Evolutionary conservation across 2,113 vertebrate species (phyloP).

Genomic region (Bubalus kerabau): DNA sequence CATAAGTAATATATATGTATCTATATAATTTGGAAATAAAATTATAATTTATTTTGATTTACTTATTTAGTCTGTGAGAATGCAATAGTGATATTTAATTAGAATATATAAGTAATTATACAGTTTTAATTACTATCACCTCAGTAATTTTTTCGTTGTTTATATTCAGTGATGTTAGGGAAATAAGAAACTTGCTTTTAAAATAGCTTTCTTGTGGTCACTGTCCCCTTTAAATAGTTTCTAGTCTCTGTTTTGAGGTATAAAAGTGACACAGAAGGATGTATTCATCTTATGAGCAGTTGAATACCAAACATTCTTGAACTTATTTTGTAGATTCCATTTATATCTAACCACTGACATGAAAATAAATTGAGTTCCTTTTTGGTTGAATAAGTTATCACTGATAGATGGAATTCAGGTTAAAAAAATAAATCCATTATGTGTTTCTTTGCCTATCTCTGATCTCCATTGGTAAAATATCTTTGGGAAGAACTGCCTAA

Average conservation of each 20-base stretch:
- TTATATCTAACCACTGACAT: not conserved
- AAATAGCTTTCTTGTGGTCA: not conserved
- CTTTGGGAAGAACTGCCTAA: not conserved
- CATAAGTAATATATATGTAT: not conserved
- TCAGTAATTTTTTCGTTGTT: not conserved
- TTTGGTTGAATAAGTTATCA: not conserved
- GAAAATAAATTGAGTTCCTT: not conserved
- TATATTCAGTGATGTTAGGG: not conserved
- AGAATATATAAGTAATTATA: not conserved
- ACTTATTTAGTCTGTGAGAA: not conserved
- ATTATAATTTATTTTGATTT: not conserved
- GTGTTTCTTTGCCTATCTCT: not conserved
- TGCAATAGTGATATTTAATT: not conserved
- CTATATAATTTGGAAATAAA: not conserved
- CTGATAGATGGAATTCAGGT: not conserved
- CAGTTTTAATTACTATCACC: not conserved
- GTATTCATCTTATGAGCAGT: not conserved
- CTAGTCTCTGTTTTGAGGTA: not conserved
- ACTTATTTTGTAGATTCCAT: not conserved
- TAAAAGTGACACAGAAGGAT: not conserved
- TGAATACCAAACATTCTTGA: slow-evolving; percentile 15
- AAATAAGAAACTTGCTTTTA: slow-evolving; percentile 31
- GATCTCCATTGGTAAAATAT: not conserved
- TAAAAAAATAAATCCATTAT: not conserved
- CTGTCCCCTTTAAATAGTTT: not conserved